Evolutionary conservation across 2,797 vertebrate genomes (phyloP).

Genomic region (Zalophus californianus): DNA sequence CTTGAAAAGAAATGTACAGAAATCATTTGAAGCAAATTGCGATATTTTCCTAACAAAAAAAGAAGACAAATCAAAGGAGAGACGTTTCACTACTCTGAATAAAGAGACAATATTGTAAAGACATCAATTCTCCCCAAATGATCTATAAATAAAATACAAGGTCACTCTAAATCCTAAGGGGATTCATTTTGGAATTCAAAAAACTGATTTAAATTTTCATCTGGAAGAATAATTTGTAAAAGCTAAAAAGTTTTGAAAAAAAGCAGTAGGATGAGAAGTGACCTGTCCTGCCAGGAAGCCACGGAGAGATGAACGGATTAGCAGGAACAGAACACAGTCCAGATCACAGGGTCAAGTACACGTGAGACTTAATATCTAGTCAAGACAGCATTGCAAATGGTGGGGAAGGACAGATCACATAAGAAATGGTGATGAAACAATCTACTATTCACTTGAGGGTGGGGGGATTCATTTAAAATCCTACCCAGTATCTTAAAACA

Average conservation of each 20-base stretch:
- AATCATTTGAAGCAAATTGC: conserved; percentile 18
- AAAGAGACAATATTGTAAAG: conserved; percentile 35
- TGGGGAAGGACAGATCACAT: not conserved
- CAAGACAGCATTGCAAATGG: not conserved
- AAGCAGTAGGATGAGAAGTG: not conserved
- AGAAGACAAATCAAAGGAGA: not conserved
- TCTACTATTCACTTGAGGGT: not conserved
- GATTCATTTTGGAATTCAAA: conserved; percentile 34
- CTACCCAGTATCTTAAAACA: not conserved
- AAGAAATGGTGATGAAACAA: not conserved
- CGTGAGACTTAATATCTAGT: not conserved
- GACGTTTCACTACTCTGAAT: not conserved
- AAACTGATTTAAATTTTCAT: conserved; percentile 42
- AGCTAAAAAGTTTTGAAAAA: not conserved
- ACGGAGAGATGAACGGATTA: not conserved
- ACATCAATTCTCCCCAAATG: conserved; percentile 17
- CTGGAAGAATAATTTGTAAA: conserved; percentile 63
- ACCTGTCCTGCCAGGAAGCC: conserved; percentile 10
- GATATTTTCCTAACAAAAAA: not conserved
- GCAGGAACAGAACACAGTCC: not conserved
- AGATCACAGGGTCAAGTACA: fast-evolving
- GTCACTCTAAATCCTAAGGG: conserved; percentile 19
- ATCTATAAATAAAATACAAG: conserved; percentile 34
- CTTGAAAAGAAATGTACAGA: not conserved
- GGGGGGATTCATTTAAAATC: not conserved